These are phyloP conservation scores for Myotis findleyi DNA, from an alignment of 2,797 vertebrate genomes.

Conservation along the genomic window DNA sequence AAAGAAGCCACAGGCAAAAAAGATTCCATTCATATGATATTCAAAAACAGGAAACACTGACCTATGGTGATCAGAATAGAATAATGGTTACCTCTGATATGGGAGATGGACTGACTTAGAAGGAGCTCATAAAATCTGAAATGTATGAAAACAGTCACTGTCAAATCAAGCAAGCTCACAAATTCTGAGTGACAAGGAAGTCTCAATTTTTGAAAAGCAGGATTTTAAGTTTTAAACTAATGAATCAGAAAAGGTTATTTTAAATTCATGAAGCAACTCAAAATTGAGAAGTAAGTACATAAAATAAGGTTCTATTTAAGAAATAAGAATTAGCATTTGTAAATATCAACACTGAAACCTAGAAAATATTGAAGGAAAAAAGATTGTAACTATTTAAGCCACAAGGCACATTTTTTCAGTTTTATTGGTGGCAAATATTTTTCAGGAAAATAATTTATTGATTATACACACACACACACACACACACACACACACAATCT, in stretches of 20 bases:
- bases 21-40: background rate
- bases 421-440: background rate
- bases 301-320: background rate
- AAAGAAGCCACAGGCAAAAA: background rate
- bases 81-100: accelerated
- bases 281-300: conserved; percentile 21
- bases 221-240: background rate
- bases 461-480: background rate
- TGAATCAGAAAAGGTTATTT: background rate
- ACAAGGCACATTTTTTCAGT: background rate
- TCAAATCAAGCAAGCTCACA: background rate
- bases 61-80: background rate
- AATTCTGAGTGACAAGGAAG: background rate
- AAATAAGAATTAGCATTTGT: background rate
- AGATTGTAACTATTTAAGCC: background rate
- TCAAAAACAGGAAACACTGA: background rate
- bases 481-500: background rate
- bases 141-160: background rate
- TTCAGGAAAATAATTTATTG: conserved; percentile 16
- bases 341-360: background rate
- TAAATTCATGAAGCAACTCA: background rate
- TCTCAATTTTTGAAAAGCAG: background rate
- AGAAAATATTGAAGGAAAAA: background rate
- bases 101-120: background rate
- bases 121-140: background rate